Evolutionary conservation across 1,140 invertebrate species (phyloP), one percentile per base, ranked within the genome.

Genomic region (Phocides pigmalion): DNA sequence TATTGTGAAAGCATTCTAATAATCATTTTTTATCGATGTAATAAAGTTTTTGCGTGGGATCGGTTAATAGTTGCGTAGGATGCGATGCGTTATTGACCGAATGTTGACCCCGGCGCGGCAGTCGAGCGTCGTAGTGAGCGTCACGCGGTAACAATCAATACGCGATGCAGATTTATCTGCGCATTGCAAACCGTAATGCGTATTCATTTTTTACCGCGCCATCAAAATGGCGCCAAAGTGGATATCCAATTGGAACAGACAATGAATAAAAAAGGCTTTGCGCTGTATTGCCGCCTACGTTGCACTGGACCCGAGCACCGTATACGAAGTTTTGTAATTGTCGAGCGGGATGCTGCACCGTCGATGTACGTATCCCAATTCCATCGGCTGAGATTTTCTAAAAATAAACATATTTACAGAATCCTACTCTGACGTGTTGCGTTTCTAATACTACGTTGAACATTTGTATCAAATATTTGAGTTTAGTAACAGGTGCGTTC

Each of bases 81-180:
- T 59, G 61, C 39, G 49, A 32, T 63, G 44, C 62, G 39, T 71
- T 79, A 83, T 83, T 70, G 77, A 83, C 81, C 77, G 76, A 71
- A 28, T 83, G 64, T 74, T 82, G 74, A 76, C 74, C 74, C 76
- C 76, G 72, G 63, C 64, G 28, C 25, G 41, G 39, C 58, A 39
- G 14, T 39, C 19, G 17, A 22, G 53, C 53, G 53, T 25, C 54
- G 22, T 58, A 15, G 39, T 46, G 5, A 44, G 54, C 54, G 54
- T 67, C 58, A 62, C 58, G 28, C 42, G 35, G 25, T 16, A 42
- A 46, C 35, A 67, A 67, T 67, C 59, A 41, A 67, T 67, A 62
- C 20, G 44, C 15, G 20, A 44, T 67, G 59, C 22, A 54, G 53
- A 39, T 49, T 50, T 59, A 47, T 51, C 41, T 19, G 41, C n/a